Conservation (phyloP, 2,113 vertebrate species). For the Anoplopoma fimbria region DNA sequence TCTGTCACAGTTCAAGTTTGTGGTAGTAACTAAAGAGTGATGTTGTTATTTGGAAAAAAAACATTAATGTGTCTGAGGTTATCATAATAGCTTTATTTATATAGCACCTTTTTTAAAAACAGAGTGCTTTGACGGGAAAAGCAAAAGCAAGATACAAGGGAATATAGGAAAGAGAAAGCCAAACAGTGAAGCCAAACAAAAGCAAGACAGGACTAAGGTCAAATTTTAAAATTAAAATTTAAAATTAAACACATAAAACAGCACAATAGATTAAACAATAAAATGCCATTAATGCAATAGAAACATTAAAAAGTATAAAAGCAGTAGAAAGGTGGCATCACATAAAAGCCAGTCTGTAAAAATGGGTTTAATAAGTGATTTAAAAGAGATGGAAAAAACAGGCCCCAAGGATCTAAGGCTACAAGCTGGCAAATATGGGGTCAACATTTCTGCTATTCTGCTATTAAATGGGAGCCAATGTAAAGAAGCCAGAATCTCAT, state of each 20-base stretch:
- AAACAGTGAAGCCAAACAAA: too few species aligned
- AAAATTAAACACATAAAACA: too few species aligned
- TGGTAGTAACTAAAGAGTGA: not conserved
- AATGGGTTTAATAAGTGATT: too few species aligned
- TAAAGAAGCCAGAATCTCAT: too few species aligned
- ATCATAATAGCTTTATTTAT: not conserved
- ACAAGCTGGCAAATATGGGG: too few species aligned
- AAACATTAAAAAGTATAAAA: not conserved
- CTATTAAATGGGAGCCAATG: too few species aligned
- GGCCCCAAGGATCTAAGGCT: too few species aligned
- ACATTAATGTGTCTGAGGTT: not conserved
- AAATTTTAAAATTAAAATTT: not conserved
- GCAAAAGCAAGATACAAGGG: not conserved
- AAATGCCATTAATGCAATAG: not conserved
- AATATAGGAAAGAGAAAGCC: not conserved
- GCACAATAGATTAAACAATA: not conserved
- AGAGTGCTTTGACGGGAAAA: not conserved
- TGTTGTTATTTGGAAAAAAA: not conserved
- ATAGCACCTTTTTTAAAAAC: not conserved
- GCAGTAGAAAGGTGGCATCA: not conserved
- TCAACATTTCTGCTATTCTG: too few species aligned
- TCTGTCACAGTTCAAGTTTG: not conserved
- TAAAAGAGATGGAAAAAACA: too few species aligned
- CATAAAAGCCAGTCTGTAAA: too few species aligned
- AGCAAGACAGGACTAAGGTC: not conserved